Evolutionary conservation across 2,888 invertebrate species (phyloP).

Genomic region (Coenonympha arcania): DNA sequence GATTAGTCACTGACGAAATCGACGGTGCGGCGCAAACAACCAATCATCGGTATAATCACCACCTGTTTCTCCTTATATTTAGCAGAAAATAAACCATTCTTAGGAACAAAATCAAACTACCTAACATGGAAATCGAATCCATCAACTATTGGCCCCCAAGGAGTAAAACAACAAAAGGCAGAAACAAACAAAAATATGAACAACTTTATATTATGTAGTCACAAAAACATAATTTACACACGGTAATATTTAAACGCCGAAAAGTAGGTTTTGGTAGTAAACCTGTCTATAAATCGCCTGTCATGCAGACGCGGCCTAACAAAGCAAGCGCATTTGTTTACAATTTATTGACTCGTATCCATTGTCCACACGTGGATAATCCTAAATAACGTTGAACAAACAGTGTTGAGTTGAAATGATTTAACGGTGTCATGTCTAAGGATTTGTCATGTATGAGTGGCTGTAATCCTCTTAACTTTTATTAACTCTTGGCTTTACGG

Average conservation of each 20-base stretch:
- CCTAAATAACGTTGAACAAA: neutral
- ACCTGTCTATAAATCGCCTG: neutral
- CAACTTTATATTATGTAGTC: neutral
- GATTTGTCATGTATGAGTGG: conserved; percentile 3
- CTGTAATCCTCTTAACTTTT: conserved; percentile 3
- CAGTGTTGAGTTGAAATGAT: neutral
- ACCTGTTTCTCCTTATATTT: too few species aligned
- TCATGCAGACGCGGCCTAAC: conserved; percentile 2
- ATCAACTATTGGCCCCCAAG: too few species aligned
- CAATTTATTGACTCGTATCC: conserved; percentile 1
- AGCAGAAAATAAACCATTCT: too few species aligned
- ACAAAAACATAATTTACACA: neutral
- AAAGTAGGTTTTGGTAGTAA: neutral
- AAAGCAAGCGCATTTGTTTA: conserved; percentile 1
- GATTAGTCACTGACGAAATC: too few species aligned
- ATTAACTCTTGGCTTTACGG: neutral
- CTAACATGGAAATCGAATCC: too few species aligned
- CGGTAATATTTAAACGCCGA: neutral
- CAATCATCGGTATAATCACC: too few species aligned
- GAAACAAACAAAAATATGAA: too few species aligned
- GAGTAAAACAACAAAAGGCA: too few species aligned
- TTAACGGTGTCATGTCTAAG: neutral
- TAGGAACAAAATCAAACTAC: too few species aligned
- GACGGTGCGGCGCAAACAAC: too few species aligned
- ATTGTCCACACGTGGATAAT: conserved; percentile 2